phyloP scores from a whole-genome alignment of 1,140 invertebrate species.

The Acromyrmex heyeri region DNA sequence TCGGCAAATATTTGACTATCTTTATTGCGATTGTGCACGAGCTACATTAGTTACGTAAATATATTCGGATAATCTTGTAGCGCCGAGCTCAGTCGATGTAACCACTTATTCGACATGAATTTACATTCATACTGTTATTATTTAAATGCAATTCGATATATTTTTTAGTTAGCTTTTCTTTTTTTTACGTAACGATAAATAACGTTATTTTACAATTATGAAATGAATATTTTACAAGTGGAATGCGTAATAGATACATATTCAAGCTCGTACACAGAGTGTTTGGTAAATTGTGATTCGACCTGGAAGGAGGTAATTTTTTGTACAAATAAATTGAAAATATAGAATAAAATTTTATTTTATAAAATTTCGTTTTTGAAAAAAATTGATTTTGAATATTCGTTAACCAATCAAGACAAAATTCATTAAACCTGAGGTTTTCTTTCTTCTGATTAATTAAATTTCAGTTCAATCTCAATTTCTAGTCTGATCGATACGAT shows the following conservation, averaged over 20 bases:
- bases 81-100: not conserved
- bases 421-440: too few relatives aligned
- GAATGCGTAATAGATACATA: not conserved
- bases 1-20: constrained; percentile 40
- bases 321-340: too few relatives aligned
- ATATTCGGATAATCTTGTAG: constrained; percentile 29
- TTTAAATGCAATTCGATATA: not conserved
- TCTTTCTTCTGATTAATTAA: too few relatives aligned
- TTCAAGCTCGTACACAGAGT: not conserved
- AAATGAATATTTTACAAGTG: not conserved
- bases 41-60: constrained; percentile 43
- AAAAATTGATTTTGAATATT: too few relatives aligned
- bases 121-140: not conserved
- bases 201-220: not conserved
- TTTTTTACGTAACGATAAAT: too few relatives aligned
- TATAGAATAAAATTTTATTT: too few relatives aligned
- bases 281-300: too few relatives aligned
- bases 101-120: not conserved
- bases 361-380: too few relatives aligned
- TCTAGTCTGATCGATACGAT: too few relatives aligned
- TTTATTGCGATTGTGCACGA: constrained; percentile 33
- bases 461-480: too few relatives aligned
- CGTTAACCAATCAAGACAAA: too few relatives aligned
- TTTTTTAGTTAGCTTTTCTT: not conserved
- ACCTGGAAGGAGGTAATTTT: too few relatives aligned